phyloP scores from a whole-genome alignment of 37 sponge, comb jelly and placozoan species.

The Axinella damicornis region DNA sequence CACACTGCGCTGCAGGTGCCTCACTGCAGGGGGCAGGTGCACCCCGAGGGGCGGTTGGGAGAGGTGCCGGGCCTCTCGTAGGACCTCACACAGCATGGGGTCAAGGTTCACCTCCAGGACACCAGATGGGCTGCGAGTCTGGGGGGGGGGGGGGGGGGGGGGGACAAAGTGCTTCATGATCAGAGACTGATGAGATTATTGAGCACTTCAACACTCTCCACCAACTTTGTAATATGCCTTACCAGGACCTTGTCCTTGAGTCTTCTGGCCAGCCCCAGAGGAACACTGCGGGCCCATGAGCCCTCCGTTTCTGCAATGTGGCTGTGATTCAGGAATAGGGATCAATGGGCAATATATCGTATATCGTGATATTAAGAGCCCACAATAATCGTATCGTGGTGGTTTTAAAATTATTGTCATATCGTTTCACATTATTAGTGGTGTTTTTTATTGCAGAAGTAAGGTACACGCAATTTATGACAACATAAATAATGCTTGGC shows the following conservation, averaged over 20 bases:
- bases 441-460: no score
- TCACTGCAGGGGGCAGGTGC: constrained; percentile 25
- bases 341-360: no score
- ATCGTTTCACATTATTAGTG: no score
- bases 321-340: not conserved
- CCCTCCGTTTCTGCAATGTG: constrained; percentile 7
- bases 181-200: no score
- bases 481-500: no score
- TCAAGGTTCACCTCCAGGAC: constrained; percentile 64
- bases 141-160: not conserved
- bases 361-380: no score
- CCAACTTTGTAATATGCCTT: no score
- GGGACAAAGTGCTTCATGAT: no score
- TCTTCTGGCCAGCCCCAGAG: constrained; percentile 24
- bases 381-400: no score
- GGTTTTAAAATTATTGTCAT: no score
- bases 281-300: constrained; percentile 35
- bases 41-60: constrained; percentile 41
- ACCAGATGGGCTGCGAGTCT: constrained; percentile 15
- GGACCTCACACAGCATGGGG: constrained; percentile 46
- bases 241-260: constrained; percentile 56
- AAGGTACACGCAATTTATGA: no score
- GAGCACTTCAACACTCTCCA: no score
- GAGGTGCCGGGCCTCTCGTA: constrained; percentile 57
- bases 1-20: constrained; percentile 7